Conservation (phyloP, 1,140 invertebrate species). For the Spodoptera litura region DNA sequence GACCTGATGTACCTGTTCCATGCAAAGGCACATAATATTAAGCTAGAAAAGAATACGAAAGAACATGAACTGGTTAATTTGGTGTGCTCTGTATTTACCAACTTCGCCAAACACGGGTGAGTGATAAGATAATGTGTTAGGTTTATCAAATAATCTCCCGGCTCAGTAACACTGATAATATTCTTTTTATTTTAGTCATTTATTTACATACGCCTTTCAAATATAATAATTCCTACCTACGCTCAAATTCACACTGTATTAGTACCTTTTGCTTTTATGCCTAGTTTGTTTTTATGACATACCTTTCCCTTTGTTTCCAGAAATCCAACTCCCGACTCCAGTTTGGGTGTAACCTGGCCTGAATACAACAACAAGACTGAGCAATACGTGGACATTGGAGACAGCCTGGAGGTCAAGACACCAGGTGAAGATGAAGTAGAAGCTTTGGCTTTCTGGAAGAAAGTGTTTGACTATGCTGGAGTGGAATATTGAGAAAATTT, state of each 20-base stretch:
- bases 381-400: constrained; percentile 43
- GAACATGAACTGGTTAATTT: constrained; percentile 73
- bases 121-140: constrained; percentile 45
- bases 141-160: not conserved
- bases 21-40: constrained; percentile 56
- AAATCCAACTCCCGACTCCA: constrained; percentile 48
- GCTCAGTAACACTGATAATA: not conserved
- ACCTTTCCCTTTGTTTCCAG: constrained; percentile 18
- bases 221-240: too few relatives aligned
- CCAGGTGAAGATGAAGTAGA: not conserved
- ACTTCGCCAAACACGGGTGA: constrained; percentile 86
- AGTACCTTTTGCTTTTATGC: not conserved
- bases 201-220: not conserved
- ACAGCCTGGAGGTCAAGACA: constrained; percentile 12
- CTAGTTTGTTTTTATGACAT: too few relatives aligned
- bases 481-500: constrained; percentile 44
- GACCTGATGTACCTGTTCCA: constrained; percentile 73
- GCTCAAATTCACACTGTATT: not conserved
- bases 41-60: constrained; percentile 56
- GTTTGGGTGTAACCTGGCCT: constrained; percentile 47
- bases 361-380: constrained; percentile 43
- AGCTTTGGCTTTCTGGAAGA: constrained; percentile 49
- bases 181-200: not conserved
- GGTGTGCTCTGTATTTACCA: constrained; percentile 83
- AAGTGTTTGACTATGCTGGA: constrained; percentile 56